phyloP scores from a whole-genome alignment of 1,140 invertebrate genomes.

The Vollenhovia emeryi region DNA sequence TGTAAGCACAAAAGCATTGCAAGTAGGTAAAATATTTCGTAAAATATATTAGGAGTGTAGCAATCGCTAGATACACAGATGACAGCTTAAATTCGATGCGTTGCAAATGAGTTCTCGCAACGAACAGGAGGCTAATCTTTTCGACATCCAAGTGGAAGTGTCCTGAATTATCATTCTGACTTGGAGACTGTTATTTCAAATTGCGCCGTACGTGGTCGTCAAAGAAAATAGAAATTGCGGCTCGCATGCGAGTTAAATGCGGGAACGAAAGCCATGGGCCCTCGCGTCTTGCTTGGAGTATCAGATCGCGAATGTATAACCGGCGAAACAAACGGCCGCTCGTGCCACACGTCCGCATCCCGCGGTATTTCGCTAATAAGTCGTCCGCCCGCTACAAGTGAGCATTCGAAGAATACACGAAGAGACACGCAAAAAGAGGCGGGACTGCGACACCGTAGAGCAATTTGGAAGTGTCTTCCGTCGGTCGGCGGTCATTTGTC shows the following conservation, averaged over 20 bases:
- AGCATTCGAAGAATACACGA: conserved; percentile 65
- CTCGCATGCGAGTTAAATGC: background rate
- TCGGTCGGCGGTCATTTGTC: conserved; percentile 77
- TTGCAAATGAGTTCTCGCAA: background rate
- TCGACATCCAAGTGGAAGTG: too few relatives aligned
- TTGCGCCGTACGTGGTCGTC: background rate
- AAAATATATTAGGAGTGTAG: too few relatives aligned
- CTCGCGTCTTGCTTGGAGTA: background rate
- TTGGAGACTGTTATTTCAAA: background rate
- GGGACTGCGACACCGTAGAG: conserved; percentile 72
- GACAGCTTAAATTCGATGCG: background rate
- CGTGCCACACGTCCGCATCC: conserved; percentile 68
- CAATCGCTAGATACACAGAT: too few relatives aligned
- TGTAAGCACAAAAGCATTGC: background rate
- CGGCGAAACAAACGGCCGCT: conserved; percentile 39
- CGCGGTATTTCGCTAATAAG: conserved; percentile 73
- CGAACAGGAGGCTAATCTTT: background rate
- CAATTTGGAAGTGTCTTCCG: conserved; percentile 77
- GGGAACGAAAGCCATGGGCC: background rate
- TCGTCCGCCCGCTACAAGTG: conserved; percentile 67
- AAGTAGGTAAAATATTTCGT: background rate
- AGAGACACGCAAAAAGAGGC: conserved; percentile 69
- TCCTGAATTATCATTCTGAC: background rate
- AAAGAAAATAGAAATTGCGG: background rate
- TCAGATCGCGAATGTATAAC: conserved; percentile 10